Evolutionary conservation across 2,888 invertebrate genomes (phyloP).

Genomic region (Thalpophila matura): DNA sequence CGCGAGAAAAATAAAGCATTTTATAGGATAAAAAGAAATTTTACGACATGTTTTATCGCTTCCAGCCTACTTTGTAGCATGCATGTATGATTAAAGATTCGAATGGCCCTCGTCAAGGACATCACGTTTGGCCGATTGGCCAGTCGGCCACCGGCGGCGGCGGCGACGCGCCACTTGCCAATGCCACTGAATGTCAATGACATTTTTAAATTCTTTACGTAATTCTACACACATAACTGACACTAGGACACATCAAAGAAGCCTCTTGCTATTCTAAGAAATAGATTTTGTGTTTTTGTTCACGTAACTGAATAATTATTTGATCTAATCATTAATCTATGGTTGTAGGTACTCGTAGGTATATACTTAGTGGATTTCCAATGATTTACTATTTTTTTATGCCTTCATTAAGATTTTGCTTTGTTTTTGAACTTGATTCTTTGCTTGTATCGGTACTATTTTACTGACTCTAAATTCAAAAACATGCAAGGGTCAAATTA

Average conservation of each 20-base stretch:
- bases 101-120: slow-evolving; percentile 73
- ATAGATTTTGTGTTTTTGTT: slow-evolving; percentile 14
- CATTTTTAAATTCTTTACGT: slow-evolving; percentile 71
- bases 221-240: slow-evolving; percentile 58
- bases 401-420: too few relatives aligned
- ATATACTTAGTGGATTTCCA: neutral
- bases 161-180: slow-evolving; percentile 61
- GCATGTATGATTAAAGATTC: slow-evolving; percentile 62
- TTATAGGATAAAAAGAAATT: slow-evolving; percentile 42
- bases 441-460: slow-evolving; percentile 18
- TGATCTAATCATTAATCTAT: too few relatives aligned
- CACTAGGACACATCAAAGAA: slow-evolving; percentile 40
- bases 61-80: slow-evolving; percentile 47
- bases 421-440: too few relatives aligned
- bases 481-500: slow-evolving; percentile 40
- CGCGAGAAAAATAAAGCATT: slow-evolving; percentile 13
- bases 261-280: slow-evolving; percentile 12
- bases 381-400: too few relatives aligned
- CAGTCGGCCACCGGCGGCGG: slow-evolving; percentile 68
- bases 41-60: slow-evolving; percentile 50
- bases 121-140: slow-evolving; percentile 72
- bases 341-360: neutral
- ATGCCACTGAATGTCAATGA: slow-evolving; percentile 76
- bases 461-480: slow-evolving; percentile 29
- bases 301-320: slow-evolving; percentile 1